These are phyloP conservation scores for Myotis lucifugus DNA, from an alignment of 2,113 vertebrate species.

Conservation along the genomic window DNA sequence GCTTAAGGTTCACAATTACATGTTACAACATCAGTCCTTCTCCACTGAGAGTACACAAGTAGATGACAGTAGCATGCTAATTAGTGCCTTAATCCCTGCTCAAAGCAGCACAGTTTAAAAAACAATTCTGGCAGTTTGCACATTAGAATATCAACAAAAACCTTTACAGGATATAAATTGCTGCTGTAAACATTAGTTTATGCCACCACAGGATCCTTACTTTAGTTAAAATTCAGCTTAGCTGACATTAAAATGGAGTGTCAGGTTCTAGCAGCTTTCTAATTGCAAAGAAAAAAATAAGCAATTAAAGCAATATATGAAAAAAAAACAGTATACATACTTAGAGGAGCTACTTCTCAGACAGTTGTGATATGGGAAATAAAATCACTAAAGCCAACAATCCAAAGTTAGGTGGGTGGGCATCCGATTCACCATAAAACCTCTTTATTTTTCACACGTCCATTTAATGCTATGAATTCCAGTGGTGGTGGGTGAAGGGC, in stretches of 20 bases:
- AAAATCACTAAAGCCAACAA: background rate
- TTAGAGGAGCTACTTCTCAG: slow-evolving; percentile 34
- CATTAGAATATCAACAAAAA: slow-evolving; percentile 33
- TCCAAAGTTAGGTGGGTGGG: background rate
- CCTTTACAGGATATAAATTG: slow-evolving; percentile 43
- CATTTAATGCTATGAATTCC: background rate
- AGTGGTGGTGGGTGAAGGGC: too few species aligned
- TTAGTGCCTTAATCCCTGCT: slow-evolving; percentile 58
- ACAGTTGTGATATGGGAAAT: slow-evolving; percentile 1
- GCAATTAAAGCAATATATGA: slow-evolving; percentile 46
- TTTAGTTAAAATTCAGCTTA: slow-evolving; percentile 64
- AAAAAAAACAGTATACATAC: background rate
- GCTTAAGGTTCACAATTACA: slow-evolving; percentile 13
- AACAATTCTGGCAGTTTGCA: slow-evolving; percentile 43
- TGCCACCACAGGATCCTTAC: background rate
- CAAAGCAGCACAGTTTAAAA: slow-evolving; percentile 52
- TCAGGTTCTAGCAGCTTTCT: slow-evolving; percentile 61
- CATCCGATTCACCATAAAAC: slow-evolving; percentile 1
- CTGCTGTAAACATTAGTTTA: slow-evolving; percentile 49
- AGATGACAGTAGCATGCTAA: slow-evolving; percentile 52
- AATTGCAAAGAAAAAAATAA: slow-evolving; percentile 45
- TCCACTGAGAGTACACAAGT: slow-evolving; percentile 47
- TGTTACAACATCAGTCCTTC: slow-evolving; percentile 55
- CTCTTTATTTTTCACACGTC: slow-evolving; percentile 26
- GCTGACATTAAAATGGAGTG: slow-evolving; percentile 38